A percentile compares a stretch with the other conserved stretches of the same genome.
phyloP scores from a whole-genome alignment of 2,113 vertebrate species.

The Natator depressus region DNA sequence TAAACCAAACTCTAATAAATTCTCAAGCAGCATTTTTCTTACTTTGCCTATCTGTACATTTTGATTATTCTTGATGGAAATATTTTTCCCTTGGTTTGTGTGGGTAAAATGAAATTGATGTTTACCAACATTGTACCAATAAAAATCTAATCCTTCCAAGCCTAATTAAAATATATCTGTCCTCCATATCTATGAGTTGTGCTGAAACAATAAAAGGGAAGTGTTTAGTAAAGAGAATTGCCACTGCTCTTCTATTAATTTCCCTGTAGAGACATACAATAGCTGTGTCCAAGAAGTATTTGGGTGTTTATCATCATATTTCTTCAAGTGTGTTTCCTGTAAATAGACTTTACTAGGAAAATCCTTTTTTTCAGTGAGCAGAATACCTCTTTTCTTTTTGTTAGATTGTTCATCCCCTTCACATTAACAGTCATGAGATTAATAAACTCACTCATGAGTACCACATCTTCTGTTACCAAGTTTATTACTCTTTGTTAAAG shows the following conservation, averaged over 20 bases:
- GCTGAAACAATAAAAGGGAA: background rate
- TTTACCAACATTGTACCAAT: background rate
- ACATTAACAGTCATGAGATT: background rate
- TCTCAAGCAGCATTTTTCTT: background rate
- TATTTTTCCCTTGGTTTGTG: background rate
- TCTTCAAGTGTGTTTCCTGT: background rate
- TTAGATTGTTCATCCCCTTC: background rate
- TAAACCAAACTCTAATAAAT: background rate
- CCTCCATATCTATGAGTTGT: background rate
- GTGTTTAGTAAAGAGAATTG: background rate
- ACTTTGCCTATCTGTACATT: background rate
- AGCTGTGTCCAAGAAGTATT: background rate
- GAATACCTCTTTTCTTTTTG: background rate
- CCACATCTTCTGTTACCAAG: background rate
- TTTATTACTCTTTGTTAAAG: background rate
- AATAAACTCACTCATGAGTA: background rate
- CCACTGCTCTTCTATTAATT: background rate
- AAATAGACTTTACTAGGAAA: background rate
- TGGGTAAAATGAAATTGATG: background rate
- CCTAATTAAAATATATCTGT: background rate
- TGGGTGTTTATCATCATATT: background rate
- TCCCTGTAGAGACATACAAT: background rate
- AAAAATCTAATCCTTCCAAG: background rate
- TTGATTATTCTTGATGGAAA: background rate
- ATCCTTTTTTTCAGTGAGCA: background rate